Evolutionary conservation across 1,140 invertebrate genomes (phyloP), one percentile per base, ranked within the genome.

Genomic region (Zaprionus ghesquierei): DNA sequence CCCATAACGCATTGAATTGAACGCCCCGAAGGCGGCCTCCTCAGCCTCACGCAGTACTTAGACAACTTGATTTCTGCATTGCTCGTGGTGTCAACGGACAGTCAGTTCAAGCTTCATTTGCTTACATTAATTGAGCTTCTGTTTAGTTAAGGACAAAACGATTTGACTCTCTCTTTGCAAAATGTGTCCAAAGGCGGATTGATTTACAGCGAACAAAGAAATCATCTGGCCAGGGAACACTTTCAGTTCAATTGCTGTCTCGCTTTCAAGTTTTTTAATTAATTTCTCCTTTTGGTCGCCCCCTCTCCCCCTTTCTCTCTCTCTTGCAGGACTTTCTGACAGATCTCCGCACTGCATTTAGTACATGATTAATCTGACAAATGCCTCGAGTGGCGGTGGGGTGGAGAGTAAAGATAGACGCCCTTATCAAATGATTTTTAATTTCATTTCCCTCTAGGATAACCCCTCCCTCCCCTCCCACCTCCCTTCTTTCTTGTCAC

Each of bases 401-500:
- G 46, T 35, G 22, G 33, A n/a, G 5, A 29, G 33, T 23, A 58
- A 2, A 49, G 70, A 68, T 69, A 61, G 70, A 69, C 56, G 56
- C 70, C 56, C 56, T 59, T 56, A 81, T 81, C 82, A 86, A 86
- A 81, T 71, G 82, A 81, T 86, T 87, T 81, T 81, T 81, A 85
- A 87, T 86, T 87, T 77, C 75, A 75, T 81, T 87, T 87, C 50
- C 60, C 56, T 50, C 20, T 55, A 13, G 8, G 18, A 8, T 10
- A 33, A 15, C 27, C 20, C 23, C 29, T n/a, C 20, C 10, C 25
- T 54, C 20, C 5, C 23, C 25, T 12, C 22, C 5, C n/a, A n/a
- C n/a, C n/a, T n/a, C n/a, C n/a, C n/a, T n/a, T n/a, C 1, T 53
- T 25, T 66, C 29, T 59, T 4, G 5, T 27, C 33, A 12, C 31